Evolutionary conservation across 2,888 invertebrate genomes (phyloP).

Genomic region (Melinopterus prodromus): DNA sequence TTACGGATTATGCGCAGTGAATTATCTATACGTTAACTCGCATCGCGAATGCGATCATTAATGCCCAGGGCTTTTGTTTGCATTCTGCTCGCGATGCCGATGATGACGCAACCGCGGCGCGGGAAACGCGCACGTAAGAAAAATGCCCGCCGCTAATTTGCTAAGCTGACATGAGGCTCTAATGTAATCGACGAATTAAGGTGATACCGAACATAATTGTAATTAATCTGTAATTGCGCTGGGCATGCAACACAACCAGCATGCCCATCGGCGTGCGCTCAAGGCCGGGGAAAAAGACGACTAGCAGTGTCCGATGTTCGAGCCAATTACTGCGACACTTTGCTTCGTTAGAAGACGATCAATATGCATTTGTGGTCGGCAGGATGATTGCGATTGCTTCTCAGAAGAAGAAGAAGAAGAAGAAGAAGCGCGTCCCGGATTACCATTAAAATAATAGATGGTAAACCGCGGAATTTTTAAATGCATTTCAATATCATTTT

Average conservation of each 20-base stretch:
- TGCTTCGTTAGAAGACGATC: background rate
- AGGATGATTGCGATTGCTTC: background rate
- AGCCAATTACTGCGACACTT: background rate
- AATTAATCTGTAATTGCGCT: background rate
- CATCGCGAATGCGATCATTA: background rate
- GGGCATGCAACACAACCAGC: background rate
- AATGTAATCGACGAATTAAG: background rate
- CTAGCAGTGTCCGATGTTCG: background rate
- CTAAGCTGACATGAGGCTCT: background rate
- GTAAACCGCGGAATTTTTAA: constrained; percentile 4
- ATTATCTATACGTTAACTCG: constrained; percentile 4
- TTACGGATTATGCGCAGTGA: constrained; percentile 24
- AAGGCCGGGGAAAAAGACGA: background rate
- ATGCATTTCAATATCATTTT: constrained; percentile 4
- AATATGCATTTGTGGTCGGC: background rate
- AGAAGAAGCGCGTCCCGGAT: background rate
- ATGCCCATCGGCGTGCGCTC: background rate
- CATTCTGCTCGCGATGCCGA: background rate
- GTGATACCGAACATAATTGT: background rate
- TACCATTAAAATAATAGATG: constrained; percentile 4
- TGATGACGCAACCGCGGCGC: too few species aligned
- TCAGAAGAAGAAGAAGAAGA: background rate
- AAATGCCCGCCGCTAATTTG: background rate
- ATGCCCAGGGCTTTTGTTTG: background rate
- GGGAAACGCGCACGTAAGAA: background rate